Percentiles rank a stretch among this genome's conserved stretches.
Evolutionary conservation across 2,888 invertebrate genomes (phyloP).

Genomic region (Synanthedon myopaeformis): DNA sequence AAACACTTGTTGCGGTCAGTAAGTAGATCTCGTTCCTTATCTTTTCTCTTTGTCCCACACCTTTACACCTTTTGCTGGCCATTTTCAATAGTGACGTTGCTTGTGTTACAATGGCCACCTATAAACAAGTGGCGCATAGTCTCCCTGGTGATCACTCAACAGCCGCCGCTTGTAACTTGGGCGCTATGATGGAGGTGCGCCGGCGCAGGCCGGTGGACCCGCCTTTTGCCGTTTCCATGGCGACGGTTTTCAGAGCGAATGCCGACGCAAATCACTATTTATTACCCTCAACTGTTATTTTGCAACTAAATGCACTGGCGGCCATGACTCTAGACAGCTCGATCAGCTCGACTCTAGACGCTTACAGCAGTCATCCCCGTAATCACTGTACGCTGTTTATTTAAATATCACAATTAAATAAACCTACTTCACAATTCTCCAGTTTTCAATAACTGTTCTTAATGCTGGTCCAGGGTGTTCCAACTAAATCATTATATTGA

Average conservation of each 20-base stretch:
- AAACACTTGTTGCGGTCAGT: no score
- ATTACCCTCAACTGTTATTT: constrained; percentile 39
- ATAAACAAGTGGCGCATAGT: no score
- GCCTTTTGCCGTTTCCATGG: constrained; percentile 41
- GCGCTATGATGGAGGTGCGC: constrained; percentile 13
- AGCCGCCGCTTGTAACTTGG: neutral
- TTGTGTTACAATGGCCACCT: no score
- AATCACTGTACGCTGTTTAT: neutral
- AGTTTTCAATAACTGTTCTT: neutral
- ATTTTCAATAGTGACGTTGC: no score
- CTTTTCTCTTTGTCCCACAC: no score
- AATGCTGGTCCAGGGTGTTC: neutral
- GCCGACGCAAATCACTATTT: constrained; percentile 51
- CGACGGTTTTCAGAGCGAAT: constrained; percentile 3
- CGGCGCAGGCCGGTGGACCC: constrained; percentile 29
- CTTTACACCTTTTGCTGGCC: no score
- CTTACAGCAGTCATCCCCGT: neutral
- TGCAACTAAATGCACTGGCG: constrained; percentile 12
- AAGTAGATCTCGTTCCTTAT: no score
- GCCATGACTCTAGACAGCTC: constrained; percentile 5
- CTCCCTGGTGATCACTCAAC: no score
- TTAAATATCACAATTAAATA: neutral
- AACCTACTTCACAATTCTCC: no score
- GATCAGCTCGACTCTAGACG: no score
- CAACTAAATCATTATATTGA: no score